Evolutionary conservation across 2,113 vertebrate genomes (phyloP), one percentile per base, ranked within the genome.

Genomic region (Progne subis): DNA sequence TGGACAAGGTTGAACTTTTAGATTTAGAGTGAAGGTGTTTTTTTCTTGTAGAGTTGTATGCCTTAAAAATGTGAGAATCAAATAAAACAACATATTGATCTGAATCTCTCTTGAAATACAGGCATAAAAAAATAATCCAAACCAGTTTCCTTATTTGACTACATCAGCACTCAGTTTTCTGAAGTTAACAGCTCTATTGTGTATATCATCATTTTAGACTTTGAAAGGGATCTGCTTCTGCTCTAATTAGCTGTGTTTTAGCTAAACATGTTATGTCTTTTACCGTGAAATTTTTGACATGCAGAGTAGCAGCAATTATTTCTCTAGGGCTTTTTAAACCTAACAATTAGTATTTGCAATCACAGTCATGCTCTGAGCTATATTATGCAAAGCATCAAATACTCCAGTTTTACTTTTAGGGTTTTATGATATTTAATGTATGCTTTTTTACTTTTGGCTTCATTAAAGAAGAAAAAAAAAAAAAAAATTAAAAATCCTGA

Each of bases 61-160:
- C 23, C 15, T 61, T 71, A 88, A 83, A 94, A 88, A 64, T 24
- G 43, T 47, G 34, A 61, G 64, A 83, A 95, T 90, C 59, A 88
- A 82, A 59, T 18, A 59, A 52, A 92, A 72, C 74, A 94, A 86
- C n/a, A 17, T 95, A 93, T 92, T 97, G 92, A 91, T 94, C 49
- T 69, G 53, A 60, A 96, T 77, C 69, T 77, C 68, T 95, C 91
- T 82, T 91, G 55, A 97, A 96, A 95, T 52, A 61, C 4, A 26
- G 56, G 69, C n/a, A 20, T 8, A 79, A 74, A 96, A 90, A 82
- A 55, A n/a, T 37, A 37, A 37, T 9, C 8, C 37, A 76, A n/a
- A 56, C 11, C n/a, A 50, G 6, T 21, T 94, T 82, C 17, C 37
- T 91, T 49, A 82, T 79, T 68, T 91, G 57, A 84, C 60, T 68